Base-by-base conservation (phyloP, 2,888 invertebrate species). In the Smittia sp. region DNA sequence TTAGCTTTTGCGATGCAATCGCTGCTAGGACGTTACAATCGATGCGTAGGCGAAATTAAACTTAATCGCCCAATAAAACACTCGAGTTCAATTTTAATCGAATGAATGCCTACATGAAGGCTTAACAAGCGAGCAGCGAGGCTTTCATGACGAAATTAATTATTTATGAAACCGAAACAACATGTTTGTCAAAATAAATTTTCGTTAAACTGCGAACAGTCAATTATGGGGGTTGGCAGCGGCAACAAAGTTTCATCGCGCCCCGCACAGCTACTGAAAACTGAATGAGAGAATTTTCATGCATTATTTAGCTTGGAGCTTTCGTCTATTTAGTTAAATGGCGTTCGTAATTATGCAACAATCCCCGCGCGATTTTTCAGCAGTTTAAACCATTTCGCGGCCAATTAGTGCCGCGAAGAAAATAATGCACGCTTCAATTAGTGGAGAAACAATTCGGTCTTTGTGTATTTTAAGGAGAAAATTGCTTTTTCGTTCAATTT, bases 401-500 rank as follows among this genome's bases (percentile, higher is more conserved):
- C 4, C 22, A 7, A 58, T 58, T 58, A 58, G 18, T 54, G 15
- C 54, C 20, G 18, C 4, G 24, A 58, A 22, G 18, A 3, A 15
- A 7, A 22, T 58, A n/a, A 46, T 46, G 46, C 46, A 3, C 46
- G 46, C 15, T 46, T 3, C n/a, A 46, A 46, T 46, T 46, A 46
- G 15, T 46, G 46, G 9, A 46, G 46, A 46, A n/a, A n/a, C 15
- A 13, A 46, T 46, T 46, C 46, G 46, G n/a, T 32, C n/a, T 46
- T 46, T 46, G n/a, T 46, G 4, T 58, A 7, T 58, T 9, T 46
- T 46, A 46, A 46, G 15, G 25, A 6, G 63, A 63, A 63, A 63
- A 63, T 63, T 63, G 25, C 63, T 63, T 63, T 63, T 63, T 63
- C 27, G 63, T 63, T 63, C 25, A 63, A 63, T 63, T 63, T 25